Evolutionary conservation across 1,140 invertebrate genomes (phyloP).

Genomic region (Orussus abietinus): DNA sequence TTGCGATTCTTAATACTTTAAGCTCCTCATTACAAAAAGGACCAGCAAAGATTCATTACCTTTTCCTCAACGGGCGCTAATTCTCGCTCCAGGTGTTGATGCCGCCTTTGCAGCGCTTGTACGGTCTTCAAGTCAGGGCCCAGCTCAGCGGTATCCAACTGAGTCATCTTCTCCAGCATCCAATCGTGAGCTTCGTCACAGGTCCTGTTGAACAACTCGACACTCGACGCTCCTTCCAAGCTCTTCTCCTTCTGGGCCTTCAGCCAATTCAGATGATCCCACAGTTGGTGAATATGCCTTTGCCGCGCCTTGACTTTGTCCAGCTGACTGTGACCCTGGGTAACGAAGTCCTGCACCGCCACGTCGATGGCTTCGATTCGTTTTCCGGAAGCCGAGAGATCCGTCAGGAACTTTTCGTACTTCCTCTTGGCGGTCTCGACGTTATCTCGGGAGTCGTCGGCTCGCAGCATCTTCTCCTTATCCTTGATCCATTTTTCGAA

Average conservation of each 20-base stretch:
- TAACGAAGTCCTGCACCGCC: slow-evolving; percentile 81
- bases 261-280: slow-evolving; percentile 83
- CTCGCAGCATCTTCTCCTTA: slow-evolving; percentile 83
- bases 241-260: slow-evolving; percentile 89
- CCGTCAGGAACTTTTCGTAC: slow-evolving; percentile 95
- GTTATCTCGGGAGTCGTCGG: slow-evolving; percentile 80
- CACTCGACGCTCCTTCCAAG: slow-evolving; percentile 86
- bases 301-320: slow-evolving; percentile 79
- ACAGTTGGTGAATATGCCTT: slow-evolving; percentile 81
- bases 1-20: too few relatives aligned
- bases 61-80: slow-evolving; percentile 87
- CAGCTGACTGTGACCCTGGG: slow-evolving; percentile 82
- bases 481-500: slow-evolving; percentile 98
- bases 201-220: slow-evolving; percentile 90
- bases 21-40: too few relatives aligned
- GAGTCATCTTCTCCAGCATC: slow-evolving; percentile 90
- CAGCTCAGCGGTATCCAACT: slow-evolving; percentile 73
- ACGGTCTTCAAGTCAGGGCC: slow-evolving; percentile 87
- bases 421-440: slow-evolving; percentile 93
- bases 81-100: slow-evolving; percentile 87
- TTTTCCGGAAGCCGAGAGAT: slow-evolving; percentile 87
- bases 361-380: slow-evolving; percentile 85
- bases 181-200: slow-evolving; percentile 91
- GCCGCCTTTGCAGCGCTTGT: slow-evolving; percentile 81
- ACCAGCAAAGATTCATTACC: slow-evolving; percentile 51